Percentiles rank a stretch among this genome's conserved stretches.
Conservation (phyloP, 2,797 vertebrate genomes). For the Crocidura indochinensis region DNA sequence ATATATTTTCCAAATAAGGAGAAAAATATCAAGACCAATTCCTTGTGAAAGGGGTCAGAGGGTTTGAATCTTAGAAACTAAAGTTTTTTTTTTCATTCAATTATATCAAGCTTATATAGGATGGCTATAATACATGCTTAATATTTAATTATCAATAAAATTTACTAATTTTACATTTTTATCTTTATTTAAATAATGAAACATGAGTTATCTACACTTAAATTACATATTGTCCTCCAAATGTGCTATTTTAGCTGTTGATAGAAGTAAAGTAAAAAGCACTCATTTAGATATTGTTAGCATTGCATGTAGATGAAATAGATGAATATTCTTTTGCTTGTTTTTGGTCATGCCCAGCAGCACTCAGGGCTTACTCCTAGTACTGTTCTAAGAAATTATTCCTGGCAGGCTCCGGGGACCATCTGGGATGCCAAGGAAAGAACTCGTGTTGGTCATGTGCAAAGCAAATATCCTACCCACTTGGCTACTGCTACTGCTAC, state of each 20-base stretch:
- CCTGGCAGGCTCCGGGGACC: no score
- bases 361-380: no score
- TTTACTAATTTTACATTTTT: neutral
- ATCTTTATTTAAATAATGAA: conserved; percentile 52
- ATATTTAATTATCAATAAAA: conserved; percentile 45
- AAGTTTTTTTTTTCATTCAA: neutral
- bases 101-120: neutral
- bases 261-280: conserved; percentile 23
- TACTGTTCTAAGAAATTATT: no score
- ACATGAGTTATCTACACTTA: conserved; percentile 19
- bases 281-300: conserved; percentile 15
- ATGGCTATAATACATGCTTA: neutral
- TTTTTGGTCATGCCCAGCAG: no score
- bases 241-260: conserved; percentile 11
- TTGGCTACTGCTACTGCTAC: no score
- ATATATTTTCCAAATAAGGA: neutral
- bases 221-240: neutral
- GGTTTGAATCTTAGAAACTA: neutral
- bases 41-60: neutral
- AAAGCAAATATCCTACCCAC: no score
- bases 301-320: neutral
- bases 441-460: no score
- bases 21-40: neutral
- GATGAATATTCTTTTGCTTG: neutral
- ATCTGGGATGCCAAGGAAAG: no score